phyloP scores from a whole-genome alignment of 64 coral and sea anemone genomes.

The Acropora tenuis region DNA sequence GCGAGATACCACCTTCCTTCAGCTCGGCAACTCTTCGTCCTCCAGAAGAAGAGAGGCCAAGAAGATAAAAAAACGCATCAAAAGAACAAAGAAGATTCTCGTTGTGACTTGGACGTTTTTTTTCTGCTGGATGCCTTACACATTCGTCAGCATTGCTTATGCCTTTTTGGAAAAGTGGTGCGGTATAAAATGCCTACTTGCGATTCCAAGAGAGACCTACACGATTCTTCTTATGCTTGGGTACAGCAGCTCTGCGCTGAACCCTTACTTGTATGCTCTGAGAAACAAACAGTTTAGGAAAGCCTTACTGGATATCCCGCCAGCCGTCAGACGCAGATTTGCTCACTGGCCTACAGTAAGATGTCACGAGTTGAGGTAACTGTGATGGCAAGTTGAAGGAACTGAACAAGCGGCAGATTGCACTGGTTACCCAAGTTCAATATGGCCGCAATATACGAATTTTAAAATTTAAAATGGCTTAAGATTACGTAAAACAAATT shows the following conservation, averaged over 20 bases:
- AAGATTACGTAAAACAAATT: no score
- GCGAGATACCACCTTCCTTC: neutral
- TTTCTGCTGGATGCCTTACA: constrained; percentile 90
- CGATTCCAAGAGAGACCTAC: neutral
- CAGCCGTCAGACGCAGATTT: neutral
- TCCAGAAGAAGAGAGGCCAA: neutral
- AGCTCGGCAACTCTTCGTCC: neutral
- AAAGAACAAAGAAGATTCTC: constrained; percentile 81
- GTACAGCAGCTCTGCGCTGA: constrained; percentile 79
- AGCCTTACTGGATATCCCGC: constrained; percentile 57
- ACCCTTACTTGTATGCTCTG: constrained; percentile 92
- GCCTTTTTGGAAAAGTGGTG: constrained; percentile 3
- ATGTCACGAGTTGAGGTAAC: neutral
- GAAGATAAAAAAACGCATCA: constrained; percentile 56
- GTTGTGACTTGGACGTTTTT: constrained; percentile 88
- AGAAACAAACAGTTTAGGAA: constrained; percentile 81
- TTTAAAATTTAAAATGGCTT: no score
- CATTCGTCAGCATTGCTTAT: constrained; percentile 62
- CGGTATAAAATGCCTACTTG: neutral
- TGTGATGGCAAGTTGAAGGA: neutral
- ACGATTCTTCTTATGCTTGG: constrained; percentile 68
- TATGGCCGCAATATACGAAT: no score
- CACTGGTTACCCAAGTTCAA: no score
- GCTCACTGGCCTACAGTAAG: neutral
- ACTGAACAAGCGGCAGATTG: no score